Base-by-base conservation (phyloP, 2,888 invertebrate species). In the Rhaphigaster nebulosa region DNA sequence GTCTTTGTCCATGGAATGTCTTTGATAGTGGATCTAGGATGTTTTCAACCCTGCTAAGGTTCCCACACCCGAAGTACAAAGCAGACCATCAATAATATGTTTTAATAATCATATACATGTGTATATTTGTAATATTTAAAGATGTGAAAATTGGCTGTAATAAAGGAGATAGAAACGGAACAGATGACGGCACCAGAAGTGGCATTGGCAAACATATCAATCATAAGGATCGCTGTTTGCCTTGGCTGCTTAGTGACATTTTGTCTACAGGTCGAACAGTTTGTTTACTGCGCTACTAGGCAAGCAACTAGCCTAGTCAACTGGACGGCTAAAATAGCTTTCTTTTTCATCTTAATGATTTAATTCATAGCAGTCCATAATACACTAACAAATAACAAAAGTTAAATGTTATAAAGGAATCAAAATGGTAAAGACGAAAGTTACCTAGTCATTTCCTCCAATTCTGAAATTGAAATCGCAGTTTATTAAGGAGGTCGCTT, bases 181-280 rank as follows among this genome's bases (percentile, higher is more conserved):
- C 20, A 76, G 38, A 38, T 6, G 20, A 38, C 15, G 70, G 70
- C 5, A 76, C 38, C 34, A 76, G 70, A 76, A 76, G 70, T 76
- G 70, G 70, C 38, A 76, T 38, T 76, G 38, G 70, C 70, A 76
- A 76, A 76, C 70, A 76, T 76, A 76, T 76, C 70, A 34, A 76
- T 76, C 70, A 76, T 38, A 20, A 1, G 4, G 34, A 6, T 38
- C 34, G 70, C 10, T 76, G 70, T 76, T 76, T 76, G 70, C 0
- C 20, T 76, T 20, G 38, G 18, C 70, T 23, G 6, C 34, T 76
- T 38, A 76, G 70, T 76, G 70, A 76, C 70, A 76, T 18, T 76
- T 34, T 20, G 70, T 38, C 70, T 38, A 76, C 70, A 76, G 70
- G 34, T 76, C 70, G 5, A 23, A 76, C 38, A 76, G 38, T 76